phyloP scores from a whole-genome alignment of 1,140 invertebrate genomes.

The Chironomus striatipennis region DNA sequence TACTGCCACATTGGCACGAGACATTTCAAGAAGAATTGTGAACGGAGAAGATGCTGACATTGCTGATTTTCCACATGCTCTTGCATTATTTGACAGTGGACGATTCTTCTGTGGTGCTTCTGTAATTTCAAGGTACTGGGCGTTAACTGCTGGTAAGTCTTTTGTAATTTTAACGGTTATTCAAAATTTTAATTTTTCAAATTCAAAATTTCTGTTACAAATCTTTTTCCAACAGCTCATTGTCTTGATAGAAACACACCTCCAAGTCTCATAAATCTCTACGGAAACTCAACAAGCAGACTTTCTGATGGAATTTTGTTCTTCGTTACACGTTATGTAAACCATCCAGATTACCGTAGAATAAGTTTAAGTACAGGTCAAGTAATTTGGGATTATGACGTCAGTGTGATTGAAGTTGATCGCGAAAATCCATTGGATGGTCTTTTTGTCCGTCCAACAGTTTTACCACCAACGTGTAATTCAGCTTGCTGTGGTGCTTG shows the following conservation, averaged over 20 bases:
- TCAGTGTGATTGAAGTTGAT: neutral
- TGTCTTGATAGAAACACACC: neutral
- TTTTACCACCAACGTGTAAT: neutral
- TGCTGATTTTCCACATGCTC: neutral
- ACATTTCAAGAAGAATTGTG: neutral
- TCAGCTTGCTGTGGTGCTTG: neutral
- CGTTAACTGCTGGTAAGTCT: neutral
- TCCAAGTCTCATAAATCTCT: neutral
- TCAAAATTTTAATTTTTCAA: too few relatives aligned
- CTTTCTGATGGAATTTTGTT: neutral
- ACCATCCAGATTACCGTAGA: neutral
- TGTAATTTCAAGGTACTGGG: neutral
- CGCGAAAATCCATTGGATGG: neutral
- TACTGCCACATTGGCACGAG: too few relatives aligned
- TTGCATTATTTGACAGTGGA: neutral
- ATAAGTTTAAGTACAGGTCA: neutral
- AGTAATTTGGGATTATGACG: constrained; percentile 7
- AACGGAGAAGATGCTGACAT: neutral
- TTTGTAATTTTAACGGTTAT: neutral
- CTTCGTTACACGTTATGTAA: neutral
- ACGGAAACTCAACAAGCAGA: neutral
- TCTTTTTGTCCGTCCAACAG: neutral
- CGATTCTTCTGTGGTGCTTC: neutral
- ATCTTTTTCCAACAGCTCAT: neutral
- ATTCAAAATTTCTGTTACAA: too few relatives aligned